phyloP scores from a whole-genome alignment of 53 echinoderm and acorn worm species.

The Temnopleurus reevesii region DNA sequence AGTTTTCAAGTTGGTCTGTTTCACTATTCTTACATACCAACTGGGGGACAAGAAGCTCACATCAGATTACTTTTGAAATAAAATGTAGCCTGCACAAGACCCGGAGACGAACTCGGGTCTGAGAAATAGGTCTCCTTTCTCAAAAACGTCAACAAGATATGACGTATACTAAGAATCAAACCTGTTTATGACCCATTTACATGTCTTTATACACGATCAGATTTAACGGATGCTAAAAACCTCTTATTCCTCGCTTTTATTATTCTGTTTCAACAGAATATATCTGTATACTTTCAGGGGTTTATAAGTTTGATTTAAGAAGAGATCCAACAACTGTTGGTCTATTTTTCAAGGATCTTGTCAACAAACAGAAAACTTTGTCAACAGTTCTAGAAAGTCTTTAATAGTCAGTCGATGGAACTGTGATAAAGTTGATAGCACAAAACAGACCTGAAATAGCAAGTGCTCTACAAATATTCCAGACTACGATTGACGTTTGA shows the following conservation, averaged over 20 bases:
- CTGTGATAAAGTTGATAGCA: neutral
- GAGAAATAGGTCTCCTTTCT: neutral
- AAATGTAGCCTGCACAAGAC: neutral
- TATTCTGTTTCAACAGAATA: neutral
- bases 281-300: neutral
- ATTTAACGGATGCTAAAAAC: neutral
- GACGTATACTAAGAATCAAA: neutral
- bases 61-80: slow-evolving; percentile 10
- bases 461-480: neutral
- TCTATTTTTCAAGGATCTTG: neutral
- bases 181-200: neutral
- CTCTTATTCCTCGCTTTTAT: neutral
- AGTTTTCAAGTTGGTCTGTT: neutral
- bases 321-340: neutral
- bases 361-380: neutral
- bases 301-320: neutral
- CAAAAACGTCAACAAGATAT: neutral
- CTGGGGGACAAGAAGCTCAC: neutral
- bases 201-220: neutral
- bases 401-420: neutral
- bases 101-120: neutral
- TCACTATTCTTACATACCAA: neutral
- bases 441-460: neutral
- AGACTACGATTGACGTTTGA: neutral
- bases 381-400: neutral